phyloP scores from a whole-genome alignment of 2,797 vertebrate genomes.

The Momotus momota region DNA sequence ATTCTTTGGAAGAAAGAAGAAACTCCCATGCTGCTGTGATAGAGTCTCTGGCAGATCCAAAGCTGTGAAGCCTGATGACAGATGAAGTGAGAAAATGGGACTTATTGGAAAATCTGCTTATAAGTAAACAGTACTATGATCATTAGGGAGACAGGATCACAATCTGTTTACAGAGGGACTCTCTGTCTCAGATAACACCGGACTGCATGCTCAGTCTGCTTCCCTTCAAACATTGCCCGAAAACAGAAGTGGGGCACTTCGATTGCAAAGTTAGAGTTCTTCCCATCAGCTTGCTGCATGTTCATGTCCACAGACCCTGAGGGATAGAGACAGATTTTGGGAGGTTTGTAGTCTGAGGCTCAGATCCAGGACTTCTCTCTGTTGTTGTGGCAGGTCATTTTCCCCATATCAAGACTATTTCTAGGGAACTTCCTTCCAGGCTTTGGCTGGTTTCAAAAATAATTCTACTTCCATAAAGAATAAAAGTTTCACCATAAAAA shows the following conservation, averaged over 20 bases:
- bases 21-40: neutral
- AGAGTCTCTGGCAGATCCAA: neutral
- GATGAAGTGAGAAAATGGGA: neutral
- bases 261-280: neutral
- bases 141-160: neutral
- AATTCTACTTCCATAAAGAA: neutral
- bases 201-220: neutral
- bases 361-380: neutral
- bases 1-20: neutral
- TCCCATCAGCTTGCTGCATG: neutral
- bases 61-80: neutral
- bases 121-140: neutral
- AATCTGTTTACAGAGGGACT: neutral
- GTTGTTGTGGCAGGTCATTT: fast-evolving
- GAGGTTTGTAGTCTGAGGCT: neutral
- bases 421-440: neutral
- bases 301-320: neutral
- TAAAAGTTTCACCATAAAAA: neutral
- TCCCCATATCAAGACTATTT: neutral
- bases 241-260: neutral
- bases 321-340: neutral
- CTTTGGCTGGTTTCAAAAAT: neutral
- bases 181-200: neutral
- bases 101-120: neutral
- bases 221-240: neutral